phyloP scores from a whole-genome alignment of 2,888 invertebrate genomes.

The Drosophila paucipuncta region DNA sequence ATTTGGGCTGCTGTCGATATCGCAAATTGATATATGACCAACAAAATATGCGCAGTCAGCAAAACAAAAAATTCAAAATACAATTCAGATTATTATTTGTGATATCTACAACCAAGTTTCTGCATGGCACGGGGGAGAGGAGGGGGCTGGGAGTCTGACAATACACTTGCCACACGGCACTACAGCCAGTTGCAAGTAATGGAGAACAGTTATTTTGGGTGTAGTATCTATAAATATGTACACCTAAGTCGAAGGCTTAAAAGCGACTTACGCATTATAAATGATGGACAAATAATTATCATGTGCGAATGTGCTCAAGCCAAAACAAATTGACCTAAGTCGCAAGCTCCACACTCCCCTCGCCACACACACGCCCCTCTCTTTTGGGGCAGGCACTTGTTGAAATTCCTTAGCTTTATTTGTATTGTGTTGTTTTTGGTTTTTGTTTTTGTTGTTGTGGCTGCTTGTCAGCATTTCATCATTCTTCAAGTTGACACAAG shows the following conservation, averaged over 20 bases:
- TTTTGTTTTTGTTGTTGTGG: background rate
- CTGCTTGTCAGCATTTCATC: constrained; percentile 65
- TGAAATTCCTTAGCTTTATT: constrained; percentile 42
- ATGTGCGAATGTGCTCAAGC: constrained; percentile 30
- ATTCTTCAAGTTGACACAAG: constrained; percentile 65
- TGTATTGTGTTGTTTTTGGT: background rate
- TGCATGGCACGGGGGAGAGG: background rate
- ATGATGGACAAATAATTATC: constrained; percentile 10
- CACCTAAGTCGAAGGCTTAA: constrained; percentile 14
- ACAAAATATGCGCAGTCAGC: constrained; percentile 57
- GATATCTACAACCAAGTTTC: constrained; percentile 25
- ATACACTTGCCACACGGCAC: constrained; percentile 63
- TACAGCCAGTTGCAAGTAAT: constrained; percentile 23
- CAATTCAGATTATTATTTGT: background rate
- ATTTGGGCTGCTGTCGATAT: constrained; percentile 37
- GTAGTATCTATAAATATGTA: constrained; percentile 30
- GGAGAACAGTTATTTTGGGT: constrained; percentile 31
- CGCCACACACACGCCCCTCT: background rate
- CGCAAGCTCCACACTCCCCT: background rate
- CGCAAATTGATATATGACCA: constrained; percentile 29
- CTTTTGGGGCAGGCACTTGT: constrained; percentile 15
- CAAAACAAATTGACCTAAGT: constrained; percentile 41
- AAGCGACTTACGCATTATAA: constrained; percentile 9
- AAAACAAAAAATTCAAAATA: constrained; percentile 20
- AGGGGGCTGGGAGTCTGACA: too few species aligned